These are phyloP conservation scores for Fistularia commersonii DNA, from an alignment of 2,797 vertebrate genomes.

Conservation along the genomic window DNA sequence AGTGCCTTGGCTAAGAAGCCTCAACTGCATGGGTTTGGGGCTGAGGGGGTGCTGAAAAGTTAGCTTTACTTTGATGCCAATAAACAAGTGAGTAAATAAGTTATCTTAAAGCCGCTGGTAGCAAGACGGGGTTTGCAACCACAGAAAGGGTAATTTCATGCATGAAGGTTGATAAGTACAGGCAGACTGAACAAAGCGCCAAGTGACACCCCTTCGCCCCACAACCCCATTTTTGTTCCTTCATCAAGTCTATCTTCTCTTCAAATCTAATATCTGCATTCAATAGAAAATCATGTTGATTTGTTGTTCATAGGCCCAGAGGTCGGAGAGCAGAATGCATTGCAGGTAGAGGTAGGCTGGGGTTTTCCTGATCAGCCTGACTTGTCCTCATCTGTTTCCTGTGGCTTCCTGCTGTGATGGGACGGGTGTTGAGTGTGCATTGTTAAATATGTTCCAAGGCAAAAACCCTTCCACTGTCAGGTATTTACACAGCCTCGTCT, in stretches of 20 bases:
- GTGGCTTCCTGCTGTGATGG: conserved; percentile 63
- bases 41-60: conserved; percentile 49
- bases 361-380: conserved; percentile 62
- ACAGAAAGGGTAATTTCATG: conserved; percentile 50
- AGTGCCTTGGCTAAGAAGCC: conserved; percentile 59
- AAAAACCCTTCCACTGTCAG: conserved; percentile 53
- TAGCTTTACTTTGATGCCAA: conserved; percentile 64
- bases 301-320: conserved; percentile 65
- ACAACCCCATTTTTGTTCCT: conserved; percentile 30
- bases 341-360: conserved; percentile 47
- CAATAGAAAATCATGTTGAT: conserved; percentile 58
- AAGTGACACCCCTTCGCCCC: conserved; percentile 48
- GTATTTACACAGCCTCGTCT: conserved; percentile 44
- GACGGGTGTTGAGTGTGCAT: conserved; percentile 58
- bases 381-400: conserved; percentile 71
- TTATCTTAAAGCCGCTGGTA: conserved; percentile 54
- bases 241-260: conserved; percentile 43
- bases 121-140: no score
- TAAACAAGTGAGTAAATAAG: conserved; percentile 71
- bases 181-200: conserved; percentile 44
- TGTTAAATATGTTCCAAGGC: conserved; percentile 71
- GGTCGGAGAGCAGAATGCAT: conserved; percentile 17
- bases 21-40: conserved; percentile 32
- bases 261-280: conserved; percentile 51
- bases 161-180: conserved; percentile 43